These are phyloP conservation scores for Pyrrhosoma nymphula DNA, from an alignment of 2,888 invertebrate genomes.

Conservation along the genomic window DNA sequence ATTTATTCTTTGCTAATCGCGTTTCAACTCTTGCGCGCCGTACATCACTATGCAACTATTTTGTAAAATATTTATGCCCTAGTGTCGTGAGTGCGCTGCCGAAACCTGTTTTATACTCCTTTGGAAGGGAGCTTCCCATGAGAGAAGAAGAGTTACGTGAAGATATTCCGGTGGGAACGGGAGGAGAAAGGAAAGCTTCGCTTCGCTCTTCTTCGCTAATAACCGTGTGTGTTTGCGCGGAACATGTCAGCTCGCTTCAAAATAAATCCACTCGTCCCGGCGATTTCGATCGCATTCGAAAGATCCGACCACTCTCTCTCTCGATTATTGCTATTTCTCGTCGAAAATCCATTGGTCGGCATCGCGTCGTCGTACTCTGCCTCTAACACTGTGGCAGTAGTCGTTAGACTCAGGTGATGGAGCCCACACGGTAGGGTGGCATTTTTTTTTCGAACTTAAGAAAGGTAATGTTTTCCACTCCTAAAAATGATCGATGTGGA, in stretches of 20 bases:
- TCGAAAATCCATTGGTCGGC: background rate
- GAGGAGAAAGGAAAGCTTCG: background rate
- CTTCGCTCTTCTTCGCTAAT: background rate
- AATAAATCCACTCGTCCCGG: background rate
- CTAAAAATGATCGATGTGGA: too few species aligned
- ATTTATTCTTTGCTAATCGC: background rate
- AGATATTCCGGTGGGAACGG: constrained; percentile 13
- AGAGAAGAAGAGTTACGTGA: constrained; percentile 4
- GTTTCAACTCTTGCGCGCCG: background rate
- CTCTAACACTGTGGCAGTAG: background rate
- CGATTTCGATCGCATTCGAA: background rate
- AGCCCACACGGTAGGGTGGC: too few species aligned
- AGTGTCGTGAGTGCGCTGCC: background rate
- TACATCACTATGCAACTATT: background rate
- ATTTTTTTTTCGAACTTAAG: too few species aligned
- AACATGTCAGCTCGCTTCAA: constrained; percentile 16
- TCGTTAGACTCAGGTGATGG: background rate
- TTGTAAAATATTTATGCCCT: constrained; percentile 25
- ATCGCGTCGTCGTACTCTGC: background rate
- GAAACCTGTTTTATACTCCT: background rate
- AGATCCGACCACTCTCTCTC: background rate
- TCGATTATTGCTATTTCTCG: background rate
- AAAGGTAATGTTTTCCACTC: too few species aligned
- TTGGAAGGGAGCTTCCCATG: constrained; percentile 10
- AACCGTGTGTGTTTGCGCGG: background rate